Evolutionary conservation across 1,140 invertebrate species (phyloP).

Genomic region (Holotrichia oblita): DNA sequence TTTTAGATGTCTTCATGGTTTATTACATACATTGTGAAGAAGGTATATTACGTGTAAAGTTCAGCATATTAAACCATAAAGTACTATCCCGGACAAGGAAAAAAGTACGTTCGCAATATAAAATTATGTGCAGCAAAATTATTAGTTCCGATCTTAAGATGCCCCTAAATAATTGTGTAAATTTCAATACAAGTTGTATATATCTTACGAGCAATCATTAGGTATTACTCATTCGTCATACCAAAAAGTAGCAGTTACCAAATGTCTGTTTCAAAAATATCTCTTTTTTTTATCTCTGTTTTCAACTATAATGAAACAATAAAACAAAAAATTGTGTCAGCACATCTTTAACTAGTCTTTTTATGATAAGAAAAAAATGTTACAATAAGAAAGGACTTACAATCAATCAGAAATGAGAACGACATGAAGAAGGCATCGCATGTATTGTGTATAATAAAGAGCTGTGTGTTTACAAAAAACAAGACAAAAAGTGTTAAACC

Average conservation of each 20-base stretch:
- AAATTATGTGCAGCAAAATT: too few species aligned
- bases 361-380: constrained; percentile 24
- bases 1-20: too few species aligned
- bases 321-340: constrained; percentile 16
- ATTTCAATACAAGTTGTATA: too few species aligned
- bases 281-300: neutral
- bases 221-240: too few species aligned
- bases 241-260: neutral
- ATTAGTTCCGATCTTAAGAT: too few species aligned
- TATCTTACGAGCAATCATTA: too few species aligned
- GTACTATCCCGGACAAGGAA: too few species aligned
- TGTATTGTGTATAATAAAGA: constrained; percentile 18
- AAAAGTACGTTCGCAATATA: too few species aligned
- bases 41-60: too few species aligned
- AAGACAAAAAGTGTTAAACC: constrained; percentile 11
- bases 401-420: constrained; percentile 21
- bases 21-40: too few species aligned
- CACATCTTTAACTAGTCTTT: constrained; percentile 23
- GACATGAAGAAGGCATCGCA: constrained; percentile 27
- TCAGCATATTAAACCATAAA: too few species aligned
- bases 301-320: neutral
- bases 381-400: constrained; percentile 23
- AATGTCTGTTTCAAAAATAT: constrained; percentile 30
- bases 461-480: neutral
- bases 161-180: too few species aligned